Conservation (phyloP, 2,888 invertebrate genomes). For the Caenorhabditis sinica region DNA sequence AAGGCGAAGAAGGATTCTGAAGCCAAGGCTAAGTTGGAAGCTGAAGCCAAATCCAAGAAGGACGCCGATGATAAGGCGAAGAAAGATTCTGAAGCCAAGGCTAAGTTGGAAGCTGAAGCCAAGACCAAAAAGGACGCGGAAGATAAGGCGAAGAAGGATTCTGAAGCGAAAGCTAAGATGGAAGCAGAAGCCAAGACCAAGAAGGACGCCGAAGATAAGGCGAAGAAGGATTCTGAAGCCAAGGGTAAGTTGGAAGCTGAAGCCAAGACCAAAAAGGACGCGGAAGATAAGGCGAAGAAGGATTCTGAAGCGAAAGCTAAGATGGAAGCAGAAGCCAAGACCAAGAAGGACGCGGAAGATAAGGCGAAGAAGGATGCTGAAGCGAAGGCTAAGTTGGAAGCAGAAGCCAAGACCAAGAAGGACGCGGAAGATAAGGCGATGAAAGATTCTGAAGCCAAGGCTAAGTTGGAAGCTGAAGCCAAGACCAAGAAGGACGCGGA, state of each 20-base stretch:
- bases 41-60: slow-evolving; percentile 10
- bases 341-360: slow-evolving; percentile 21
- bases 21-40: background rate
- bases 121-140: slow-evolving; percentile 49
- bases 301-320: slow-evolving; percentile 36
- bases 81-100: slow-evolving; percentile 43
- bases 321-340: slow-evolving; percentile 41
- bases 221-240: background rate
- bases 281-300: slow-evolving; percentile 12
- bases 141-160: slow-evolving; percentile 42
- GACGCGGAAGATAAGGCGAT: slow-evolving; percentile 10
- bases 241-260: background rate
- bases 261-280: background rate
- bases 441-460: slow-evolving; percentile 22
- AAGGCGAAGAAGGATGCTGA: slow-evolving; percentile 9
- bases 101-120: slow-evolving; percentile 41
- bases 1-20: slow-evolving; percentile 32
- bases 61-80: slow-evolving; percentile 36
- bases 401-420: slow-evolving; percentile 25
- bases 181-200: background rate
- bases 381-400: slow-evolving; percentile 15
- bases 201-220: background rate
- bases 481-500: slow-evolving; percentile 30
- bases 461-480: slow-evolving; percentile 1
- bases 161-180: slow-evolving; percentile 26